Evolutionary conservation across 1,140 invertebrate species (phyloP).

Genomic region (Hirudo medicinalis): DNA sequence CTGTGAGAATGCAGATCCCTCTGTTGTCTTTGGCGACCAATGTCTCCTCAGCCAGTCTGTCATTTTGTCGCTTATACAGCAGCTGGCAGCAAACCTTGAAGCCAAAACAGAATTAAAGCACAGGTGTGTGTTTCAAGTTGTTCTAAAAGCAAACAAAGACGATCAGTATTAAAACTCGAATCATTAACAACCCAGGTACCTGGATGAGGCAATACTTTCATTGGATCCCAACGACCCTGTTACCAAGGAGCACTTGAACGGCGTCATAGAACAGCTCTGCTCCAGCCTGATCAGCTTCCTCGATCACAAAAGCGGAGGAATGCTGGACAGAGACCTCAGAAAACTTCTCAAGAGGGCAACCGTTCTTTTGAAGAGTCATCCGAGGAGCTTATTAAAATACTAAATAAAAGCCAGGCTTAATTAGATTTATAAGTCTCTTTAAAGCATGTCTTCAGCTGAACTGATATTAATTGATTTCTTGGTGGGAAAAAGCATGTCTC

Average conservation of each 20-base stretch:
- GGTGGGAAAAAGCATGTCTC: too few relatives aligned
- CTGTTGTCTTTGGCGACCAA: constrained; percentile 55
- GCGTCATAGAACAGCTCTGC: constrained; percentile 60
- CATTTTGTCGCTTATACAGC: constrained; percentile 76
- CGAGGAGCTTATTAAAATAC: too few relatives aligned
- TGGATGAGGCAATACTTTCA: constrained; percentile 72
- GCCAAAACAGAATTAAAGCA: constrained; percentile 73
- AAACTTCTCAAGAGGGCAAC: background rate
- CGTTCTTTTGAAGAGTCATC: background rate
- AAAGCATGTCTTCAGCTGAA: too few relatives aligned
- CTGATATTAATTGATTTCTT: too few relatives aligned
- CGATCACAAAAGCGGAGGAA: background rate
- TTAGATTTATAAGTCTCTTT: too few relatives aligned
- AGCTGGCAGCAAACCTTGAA: constrained; percentile 70
- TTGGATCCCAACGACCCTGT: constrained; percentile 61
- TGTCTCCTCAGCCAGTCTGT: constrained; percentile 68
- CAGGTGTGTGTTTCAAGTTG: constrained; percentile 48
- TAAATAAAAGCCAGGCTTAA: too few relatives aligned
- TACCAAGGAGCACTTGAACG: constrained; percentile 65
- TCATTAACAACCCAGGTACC: constrained; percentile 52
- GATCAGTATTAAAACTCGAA: background rate
- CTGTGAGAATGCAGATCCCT: constrained; percentile 64
- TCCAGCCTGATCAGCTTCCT: background rate
- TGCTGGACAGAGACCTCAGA: background rate
- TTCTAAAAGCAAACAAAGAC: background rate